These are phyloP conservation scores for Tachypleus tridentatus DNA, from an alignment of 1,140 invertebrate genomes.

Conservation along the genomic window DNA sequence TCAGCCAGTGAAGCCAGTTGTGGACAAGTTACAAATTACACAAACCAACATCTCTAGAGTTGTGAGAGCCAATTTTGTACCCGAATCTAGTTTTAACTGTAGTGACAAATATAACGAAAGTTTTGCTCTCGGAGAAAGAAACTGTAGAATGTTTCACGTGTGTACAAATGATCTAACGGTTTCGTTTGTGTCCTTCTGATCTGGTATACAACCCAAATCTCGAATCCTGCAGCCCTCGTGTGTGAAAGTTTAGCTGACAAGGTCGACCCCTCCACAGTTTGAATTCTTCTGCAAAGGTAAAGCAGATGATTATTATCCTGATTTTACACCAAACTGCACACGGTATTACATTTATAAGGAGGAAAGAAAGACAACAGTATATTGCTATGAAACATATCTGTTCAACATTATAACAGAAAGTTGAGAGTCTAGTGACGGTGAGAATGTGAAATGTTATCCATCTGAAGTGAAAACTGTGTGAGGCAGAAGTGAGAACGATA, in stretches of 20 bases:
- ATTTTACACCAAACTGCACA: conserved; percentile 9
- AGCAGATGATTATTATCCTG: conserved; percentile 15
- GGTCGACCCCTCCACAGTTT: neutral
- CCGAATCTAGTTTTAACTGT: conserved; percentile 1
- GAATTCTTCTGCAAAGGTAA: conserved; percentile 6
- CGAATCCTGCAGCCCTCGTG: neutral
- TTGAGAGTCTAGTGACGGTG: neutral
- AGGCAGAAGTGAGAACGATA: no score
- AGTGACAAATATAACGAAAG: neutral
- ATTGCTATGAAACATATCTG: conserved; percentile 13
- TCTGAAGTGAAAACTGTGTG: no score
- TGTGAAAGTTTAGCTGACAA: neutral
- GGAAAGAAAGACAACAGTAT: conserved; percentile 7
- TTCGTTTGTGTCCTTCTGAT: conserved; percentile 11
- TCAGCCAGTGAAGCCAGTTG: no score
- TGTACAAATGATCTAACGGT: conserved; percentile 3
- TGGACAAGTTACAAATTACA: no score
- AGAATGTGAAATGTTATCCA: no score
- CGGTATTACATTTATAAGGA: conserved; percentile 16
- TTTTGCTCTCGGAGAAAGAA: neutral
- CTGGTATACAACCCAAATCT: neutral
- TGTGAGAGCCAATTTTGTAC: no score
- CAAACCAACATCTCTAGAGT: no score
- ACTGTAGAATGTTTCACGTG: conserved; percentile 13
- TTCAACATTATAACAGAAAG: conserved; percentile 13